A percentile compares a stretch with the other conserved stretches of the same genome.
Evolutionary conservation across 2,113 vertebrate species (phyloP).

Genomic region (Gavialis gangeticus): DNA sequence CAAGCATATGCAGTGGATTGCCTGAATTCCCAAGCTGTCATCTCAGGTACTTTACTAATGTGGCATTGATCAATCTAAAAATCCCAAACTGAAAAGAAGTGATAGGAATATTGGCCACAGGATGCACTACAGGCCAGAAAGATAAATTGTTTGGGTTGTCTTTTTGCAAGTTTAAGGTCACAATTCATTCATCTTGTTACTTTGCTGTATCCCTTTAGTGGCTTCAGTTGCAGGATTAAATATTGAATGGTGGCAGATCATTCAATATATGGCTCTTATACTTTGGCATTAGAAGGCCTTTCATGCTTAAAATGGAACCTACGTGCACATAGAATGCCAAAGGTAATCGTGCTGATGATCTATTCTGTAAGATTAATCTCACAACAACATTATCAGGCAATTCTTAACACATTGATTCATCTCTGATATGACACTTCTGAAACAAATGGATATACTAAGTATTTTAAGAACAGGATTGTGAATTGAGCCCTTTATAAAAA

Average conservation of each 20-base stretch:
- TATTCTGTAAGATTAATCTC: slow-evolving; percentile 84
- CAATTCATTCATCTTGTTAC: slow-evolving; percentile 94
- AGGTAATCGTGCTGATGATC: slow-evolving; percentile 81
- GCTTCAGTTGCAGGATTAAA: slow-evolving; percentile 91
- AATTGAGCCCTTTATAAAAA: slow-evolving; percentile 31
- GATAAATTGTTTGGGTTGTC: slow-evolving; percentile 94
- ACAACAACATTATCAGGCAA: slow-evolving; percentile 82
- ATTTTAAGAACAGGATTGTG: slow-evolving; percentile 55
- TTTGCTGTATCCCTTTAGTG: slow-evolving; percentile 90
- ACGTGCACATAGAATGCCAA: slow-evolving; percentile 78
- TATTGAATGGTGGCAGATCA: slow-evolving; percentile 86
- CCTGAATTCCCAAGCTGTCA: slow-evolving; percentile 72
- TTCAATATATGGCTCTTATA: slow-evolving; percentile 80
- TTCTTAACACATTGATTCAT: slow-evolving; percentile 82
- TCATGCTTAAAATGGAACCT: slow-evolving; percentile 76
- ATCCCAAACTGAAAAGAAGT: slow-evolving; percentile 74
- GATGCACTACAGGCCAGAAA: slow-evolving; percentile 82
- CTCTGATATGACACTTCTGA: slow-evolving; percentile 80
- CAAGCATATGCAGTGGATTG: slow-evolving; percentile 63
- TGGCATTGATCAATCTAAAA: slow-evolving; percentile 86
- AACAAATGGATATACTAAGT: slow-evolving; percentile 71
- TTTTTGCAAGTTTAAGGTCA: slow-evolving; percentile 94
- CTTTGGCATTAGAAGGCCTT: slow-evolving; percentile 80
- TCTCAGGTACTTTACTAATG: slow-evolving; percentile 81
- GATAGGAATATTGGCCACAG: slow-evolving; percentile 82